Evolutionary conservation across 2,888 invertebrate genomes (phyloP), one percentile per base, ranked within the genome.

Genomic region (Sminthurides aquaticus): DNA sequence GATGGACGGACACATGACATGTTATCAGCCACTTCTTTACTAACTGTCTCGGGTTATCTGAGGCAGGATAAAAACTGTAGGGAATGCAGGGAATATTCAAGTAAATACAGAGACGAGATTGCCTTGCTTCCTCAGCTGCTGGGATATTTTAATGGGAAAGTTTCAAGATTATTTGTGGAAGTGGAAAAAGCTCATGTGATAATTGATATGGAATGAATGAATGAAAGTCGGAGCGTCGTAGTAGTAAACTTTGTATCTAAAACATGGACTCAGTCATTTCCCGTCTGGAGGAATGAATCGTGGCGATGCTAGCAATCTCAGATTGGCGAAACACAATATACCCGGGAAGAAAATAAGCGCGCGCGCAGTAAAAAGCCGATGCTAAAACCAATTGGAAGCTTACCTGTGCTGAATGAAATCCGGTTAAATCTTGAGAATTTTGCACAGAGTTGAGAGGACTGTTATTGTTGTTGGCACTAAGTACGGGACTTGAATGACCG

Each of bases 391-490:
- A n/a, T n/a, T n/a, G n/a, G n/a, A 20, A n/a, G 34, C 34, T 26
- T 27, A 62, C 62, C 62, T 62, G 62, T n/a, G n/a, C n/a, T 2
- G 62, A 49, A 49, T 56, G 62, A 22, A 57, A 62, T 62, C 62
- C 62, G 57, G 27, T 49, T 3, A 62, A 49, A 22, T 62, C 62
- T 20, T 56, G 62, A 49, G 24, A 22, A 27, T 34, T 5, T 15
- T 11, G 43, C 5, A 11, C 8, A 34, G 43, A 15, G 43, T 34
- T 34, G n/a, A n/a, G n/a, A n/a, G n/a, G n/a, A n/a, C n/a, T n/a
- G n/a, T n/a, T n/a, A n/a, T n/a, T n/a, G 15, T 34, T 34, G 15
- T 15, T 34, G 15, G 43, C 43, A 34, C 43, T 34, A 11, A 34
- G 15, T 5, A 34, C 43, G 43, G 43, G 43, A 15, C 43, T 34